These are phyloP conservation scores for Hyposmocoma kahamanoa DNA, from an alignment of 1,140 invertebrate genomes.

Conservation along the genomic window DNA sequence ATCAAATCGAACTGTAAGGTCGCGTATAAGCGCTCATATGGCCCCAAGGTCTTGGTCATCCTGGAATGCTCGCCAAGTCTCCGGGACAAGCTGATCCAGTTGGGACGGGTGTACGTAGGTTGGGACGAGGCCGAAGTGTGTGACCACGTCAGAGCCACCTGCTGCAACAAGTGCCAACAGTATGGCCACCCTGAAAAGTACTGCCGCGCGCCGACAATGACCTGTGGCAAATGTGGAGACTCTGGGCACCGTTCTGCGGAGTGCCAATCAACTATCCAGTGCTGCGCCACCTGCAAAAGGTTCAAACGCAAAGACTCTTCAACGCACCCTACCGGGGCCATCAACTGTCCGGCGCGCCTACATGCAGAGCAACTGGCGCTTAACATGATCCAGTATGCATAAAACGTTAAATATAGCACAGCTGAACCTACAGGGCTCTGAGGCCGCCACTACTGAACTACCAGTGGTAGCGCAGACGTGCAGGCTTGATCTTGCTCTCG, in stretches of 20 bases:
- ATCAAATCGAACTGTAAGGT: constrained; percentile 1
- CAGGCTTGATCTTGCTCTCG: constrained; percentile 1
- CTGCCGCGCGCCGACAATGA: constrained; percentile 10
- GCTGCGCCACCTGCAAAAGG: constrained; percentile 19
- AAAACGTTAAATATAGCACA: too few species aligned
- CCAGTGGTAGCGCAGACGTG: background rate
- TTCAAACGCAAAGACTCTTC: constrained; percentile 3
- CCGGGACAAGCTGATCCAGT: constrained; percentile 4
- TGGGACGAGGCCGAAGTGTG: constrained; percentile 14
- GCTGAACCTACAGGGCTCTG: background rate
- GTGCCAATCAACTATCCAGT: constrained; percentile 7
- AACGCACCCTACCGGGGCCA: constrained; percentile 10
- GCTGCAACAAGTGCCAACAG: constrained; percentile 26
- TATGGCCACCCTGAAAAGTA: constrained; percentile 27
- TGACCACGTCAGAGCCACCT: constrained; percentile 17
- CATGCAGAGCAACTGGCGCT: background rate
- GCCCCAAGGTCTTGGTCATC: background rate
- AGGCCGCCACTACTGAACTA: constrained; percentile 5
- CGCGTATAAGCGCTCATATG: background rate
- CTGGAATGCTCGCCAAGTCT: background rate
- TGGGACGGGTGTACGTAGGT: constrained; percentile 9
- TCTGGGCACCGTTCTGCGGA: constrained; percentile 11
- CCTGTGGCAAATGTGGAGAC: constrained; percentile 17
- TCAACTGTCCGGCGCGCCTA: constrained; percentile 13
- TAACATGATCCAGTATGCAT: background rate